Conservation (phyloP, 2,113 vertebrate species). For the Epinephelus cyanopodus region DNA sequence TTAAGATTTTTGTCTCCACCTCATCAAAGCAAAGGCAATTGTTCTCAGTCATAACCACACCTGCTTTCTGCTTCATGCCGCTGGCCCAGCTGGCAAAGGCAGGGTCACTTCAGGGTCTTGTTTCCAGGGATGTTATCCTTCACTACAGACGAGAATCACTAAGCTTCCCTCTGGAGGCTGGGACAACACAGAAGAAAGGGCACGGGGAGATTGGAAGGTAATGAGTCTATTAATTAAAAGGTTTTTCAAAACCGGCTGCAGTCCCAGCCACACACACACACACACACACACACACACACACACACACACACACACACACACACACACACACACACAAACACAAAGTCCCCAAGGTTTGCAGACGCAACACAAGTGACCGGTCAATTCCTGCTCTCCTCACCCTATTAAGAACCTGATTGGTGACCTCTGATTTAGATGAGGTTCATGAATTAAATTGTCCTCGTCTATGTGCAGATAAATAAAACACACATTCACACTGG, state of each 20-base stretch:
- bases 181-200: slow-evolving; percentile 70
- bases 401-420: slow-evolving; percentile 38
- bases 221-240: slow-evolving; percentile 89
- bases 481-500: slow-evolving; percentile 23
- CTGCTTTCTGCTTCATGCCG: slow-evolving; percentile 31
- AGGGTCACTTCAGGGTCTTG: slow-evolving; percentile 67
- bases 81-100: slow-evolving; percentile 56
- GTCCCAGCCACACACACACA: slow-evolving; percentile 34
- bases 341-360: slow-evolving; percentile 23
- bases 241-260: slow-evolving; percentile 67
- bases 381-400: slow-evolving; percentile 21
- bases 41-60: slow-evolving; percentile 13
- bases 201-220: slow-evolving; percentile 85
- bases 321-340: too few relatives aligned
- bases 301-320: slow-evolving; percentile 13
- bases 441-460: slow-evolving; percentile 25
- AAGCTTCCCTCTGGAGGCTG: slow-evolving; percentile 72
- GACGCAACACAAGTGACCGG: slow-evolving; percentile 24
- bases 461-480: slow-evolving; percentile 47
- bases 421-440: slow-evolving; percentile 54
- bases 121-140: slow-evolving; percentile 78
- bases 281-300: slow-evolving; percentile 33
- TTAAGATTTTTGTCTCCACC: neutral
- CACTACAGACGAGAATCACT: slow-evolving; percentile 76
- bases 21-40: slow-evolving; percentile 7